phyloP scores from a whole-genome alignment of 2,113 vertebrate species.

The Pollimyrus isidori region DNA sequence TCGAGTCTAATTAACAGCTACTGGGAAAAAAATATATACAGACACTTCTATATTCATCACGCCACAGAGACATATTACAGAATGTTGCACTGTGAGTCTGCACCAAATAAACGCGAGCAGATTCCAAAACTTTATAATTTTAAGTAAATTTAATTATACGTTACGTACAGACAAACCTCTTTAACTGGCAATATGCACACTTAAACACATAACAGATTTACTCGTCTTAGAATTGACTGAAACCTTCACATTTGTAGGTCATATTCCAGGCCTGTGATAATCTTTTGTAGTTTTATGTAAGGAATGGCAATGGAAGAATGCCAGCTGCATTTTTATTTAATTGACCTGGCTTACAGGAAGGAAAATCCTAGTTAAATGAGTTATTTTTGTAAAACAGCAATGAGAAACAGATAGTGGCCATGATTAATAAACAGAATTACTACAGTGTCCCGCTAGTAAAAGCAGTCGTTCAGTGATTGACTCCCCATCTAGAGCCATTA shows the following conservation, averaged over 20 bases:
- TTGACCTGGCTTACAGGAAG: background rate
- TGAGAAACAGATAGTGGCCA: background rate
- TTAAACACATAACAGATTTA: background rate
- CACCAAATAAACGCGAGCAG: background rate
- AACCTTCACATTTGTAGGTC: background rate
- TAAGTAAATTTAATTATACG: background rate
- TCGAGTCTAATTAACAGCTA: background rate
- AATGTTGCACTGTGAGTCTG: background rate
- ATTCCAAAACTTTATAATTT: background rate
- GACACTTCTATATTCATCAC: background rate
- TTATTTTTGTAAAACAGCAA: conserved; percentile 9
- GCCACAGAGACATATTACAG: background rate
- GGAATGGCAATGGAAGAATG: background rate
- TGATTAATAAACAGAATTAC: conserved; percentile 10
- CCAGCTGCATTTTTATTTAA: background rate
- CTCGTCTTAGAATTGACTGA: background rate
- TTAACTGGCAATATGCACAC: background rate
- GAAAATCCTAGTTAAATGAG: background rate
- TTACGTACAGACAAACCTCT: background rate
- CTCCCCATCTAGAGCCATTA: background rate
- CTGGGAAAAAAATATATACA: background rate
- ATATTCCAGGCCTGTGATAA: background rate
- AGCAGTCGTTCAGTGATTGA: conserved; percentile 1
- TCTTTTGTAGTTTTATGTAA: background rate
- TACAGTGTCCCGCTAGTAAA: background rate